Evolutionary conservation across 2,797 vertebrate species (phyloP).

Genomic region (Atherinosoma microstoma): DNA sequence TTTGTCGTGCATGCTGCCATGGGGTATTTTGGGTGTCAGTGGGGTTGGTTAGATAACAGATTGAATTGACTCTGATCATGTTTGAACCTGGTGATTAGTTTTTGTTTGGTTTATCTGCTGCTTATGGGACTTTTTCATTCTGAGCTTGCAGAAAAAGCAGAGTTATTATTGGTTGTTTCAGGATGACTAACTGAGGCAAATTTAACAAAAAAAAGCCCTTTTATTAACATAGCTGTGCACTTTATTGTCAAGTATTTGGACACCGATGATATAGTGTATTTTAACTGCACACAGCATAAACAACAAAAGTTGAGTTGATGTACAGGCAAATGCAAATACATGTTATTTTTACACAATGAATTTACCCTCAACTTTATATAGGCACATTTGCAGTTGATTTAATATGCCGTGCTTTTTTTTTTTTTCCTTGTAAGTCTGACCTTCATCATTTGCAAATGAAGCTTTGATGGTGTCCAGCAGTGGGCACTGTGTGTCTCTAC

Average conservation of each 20-base stretch:
- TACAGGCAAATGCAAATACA: not conserved
- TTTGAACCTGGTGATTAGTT: slow-evolving; percentile 45
- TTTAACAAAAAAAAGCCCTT: slow-evolving; percentile 4
- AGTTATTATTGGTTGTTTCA: slow-evolving; percentile 37
- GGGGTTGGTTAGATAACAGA: slow-evolving; percentile 50
- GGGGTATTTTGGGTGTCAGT: slow-evolving; percentile 21
- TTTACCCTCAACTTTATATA: slow-evolving; percentile 8
- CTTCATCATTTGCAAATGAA: slow-evolving; percentile 73
- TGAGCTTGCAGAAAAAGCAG: slow-evolving; percentile 48
- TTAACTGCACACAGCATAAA: slow-evolving; percentile 15
- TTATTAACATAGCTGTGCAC: not conserved
- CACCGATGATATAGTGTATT: not conserved
- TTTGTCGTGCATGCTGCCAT: slow-evolving; percentile 28
- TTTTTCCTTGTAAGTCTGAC: slow-evolving; percentile 60
- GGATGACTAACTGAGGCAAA: slow-evolving; percentile 8
- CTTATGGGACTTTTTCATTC: slow-evolving; percentile 48
- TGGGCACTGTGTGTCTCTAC: slow-evolving; percentile 75
- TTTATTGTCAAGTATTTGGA: not conserved
- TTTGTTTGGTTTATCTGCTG: slow-evolving; percentile 52
- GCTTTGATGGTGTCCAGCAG: slow-evolving; percentile 71
- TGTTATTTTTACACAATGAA: not conserved
- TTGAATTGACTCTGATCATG: slow-evolving; percentile 32
- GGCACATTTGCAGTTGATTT: slow-evolving; percentile 15
- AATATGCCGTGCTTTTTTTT: slow-evolving; percentile 8
- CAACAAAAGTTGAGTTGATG: slow-evolving; percentile 14